Conservation (phyloP, 2,888 invertebrate genomes). For the Drosophila meridiana region DNA sequence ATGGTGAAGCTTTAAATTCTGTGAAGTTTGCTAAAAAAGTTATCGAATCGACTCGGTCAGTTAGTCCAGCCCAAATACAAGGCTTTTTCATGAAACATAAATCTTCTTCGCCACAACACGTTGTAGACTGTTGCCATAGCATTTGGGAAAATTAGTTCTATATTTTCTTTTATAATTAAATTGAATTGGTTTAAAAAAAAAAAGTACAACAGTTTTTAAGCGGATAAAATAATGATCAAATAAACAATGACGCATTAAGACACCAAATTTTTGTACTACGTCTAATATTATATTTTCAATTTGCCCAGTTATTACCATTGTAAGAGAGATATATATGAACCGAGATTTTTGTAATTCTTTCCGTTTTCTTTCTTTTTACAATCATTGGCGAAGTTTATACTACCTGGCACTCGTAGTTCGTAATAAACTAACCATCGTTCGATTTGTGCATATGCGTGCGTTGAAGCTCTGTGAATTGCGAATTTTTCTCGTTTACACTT, state of each 20-base stretch:
- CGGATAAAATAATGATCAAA: not conserved
- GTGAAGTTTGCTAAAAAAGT: slow-evolving; percentile 89
- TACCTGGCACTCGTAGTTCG: no score
- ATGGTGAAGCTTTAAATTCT: slow-evolving; percentile 86
- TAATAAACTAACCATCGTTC: no score
- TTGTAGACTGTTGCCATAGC: slow-evolving; percentile 88
- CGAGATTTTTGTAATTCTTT: no score
- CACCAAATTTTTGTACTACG: no score
- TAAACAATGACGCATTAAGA: not conserved
- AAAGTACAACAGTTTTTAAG: not conserved
- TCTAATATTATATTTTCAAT: no score
- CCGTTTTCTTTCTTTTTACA: no score
- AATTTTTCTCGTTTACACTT: no score
- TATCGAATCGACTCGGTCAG: slow-evolving; percentile 86
- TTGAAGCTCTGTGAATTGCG: no score
- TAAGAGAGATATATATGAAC: no score
- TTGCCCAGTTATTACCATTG: no score
- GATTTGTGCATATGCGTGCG: no score
- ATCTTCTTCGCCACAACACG: slow-evolving; percentile 87
- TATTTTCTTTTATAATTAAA: not conserved
- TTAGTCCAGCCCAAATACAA: slow-evolving; percentile 97
- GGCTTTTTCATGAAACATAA: slow-evolving; percentile 98
- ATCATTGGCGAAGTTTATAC: no score
- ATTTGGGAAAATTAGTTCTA: slow-evolving; percentile 87
- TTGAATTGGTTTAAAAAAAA: not conserved